Conservation (phyloP, 2,888 invertebrate genomes). For the Chesias legatella region DNA sequence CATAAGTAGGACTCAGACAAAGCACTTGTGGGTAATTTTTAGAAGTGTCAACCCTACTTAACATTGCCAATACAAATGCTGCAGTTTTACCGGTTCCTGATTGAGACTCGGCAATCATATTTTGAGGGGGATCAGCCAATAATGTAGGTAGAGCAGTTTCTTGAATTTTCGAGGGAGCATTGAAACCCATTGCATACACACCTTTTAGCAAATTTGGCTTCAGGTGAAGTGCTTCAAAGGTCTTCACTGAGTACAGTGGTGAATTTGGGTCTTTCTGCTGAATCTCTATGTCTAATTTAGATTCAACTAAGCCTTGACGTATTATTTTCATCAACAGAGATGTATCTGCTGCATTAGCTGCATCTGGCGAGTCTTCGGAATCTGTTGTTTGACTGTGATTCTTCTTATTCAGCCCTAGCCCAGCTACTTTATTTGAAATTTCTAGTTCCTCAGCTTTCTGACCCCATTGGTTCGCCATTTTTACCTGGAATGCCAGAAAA, state of each 20-base stretch:
- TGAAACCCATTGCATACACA: slow-evolving; percentile 97
- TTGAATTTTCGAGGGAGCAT: slow-evolving; percentile 99
- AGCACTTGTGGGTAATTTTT: slow-evolving; percentile 94
- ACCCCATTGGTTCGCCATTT: slow-evolving; percentile 73
- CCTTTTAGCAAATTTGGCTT: slow-evolving; percentile 95
- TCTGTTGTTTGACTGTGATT: slow-evolving; percentile 43
- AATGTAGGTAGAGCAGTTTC: slow-evolving; percentile 97
- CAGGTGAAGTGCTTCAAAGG: slow-evolving; percentile 91
- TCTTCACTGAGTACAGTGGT: slow-evolving; percentile 95
- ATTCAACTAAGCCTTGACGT: slow-evolving; percentile 92
- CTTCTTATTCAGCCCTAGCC: slow-evolving; percentile 59
- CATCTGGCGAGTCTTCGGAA: slow-evolving; percentile 59
- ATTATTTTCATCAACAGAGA: slow-evolving; percentile 95
- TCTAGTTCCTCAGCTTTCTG: slow-evolving; percentile 74
- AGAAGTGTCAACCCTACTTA: slow-evolving; percentile 92
- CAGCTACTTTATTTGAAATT: slow-evolving; percentile 71
- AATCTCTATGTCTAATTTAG: slow-evolving; percentile 92
- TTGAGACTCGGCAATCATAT: slow-evolving; percentile 99
- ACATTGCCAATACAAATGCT: slow-evolving; percentile 98
- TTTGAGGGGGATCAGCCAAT: slow-evolving; percentile 96
- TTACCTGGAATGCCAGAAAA: slow-evolving; percentile 22
- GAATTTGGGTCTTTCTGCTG: slow-evolving; percentile 95
- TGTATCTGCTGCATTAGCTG: slow-evolving; percentile 85
- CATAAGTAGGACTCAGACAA: slow-evolving; percentile 98
- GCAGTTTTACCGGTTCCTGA: slow-evolving; percentile 99